Evolutionary conservation across 2,113 vertebrate species (phyloP).

Genomic region (Malurus alboscapulatus): DNA sequence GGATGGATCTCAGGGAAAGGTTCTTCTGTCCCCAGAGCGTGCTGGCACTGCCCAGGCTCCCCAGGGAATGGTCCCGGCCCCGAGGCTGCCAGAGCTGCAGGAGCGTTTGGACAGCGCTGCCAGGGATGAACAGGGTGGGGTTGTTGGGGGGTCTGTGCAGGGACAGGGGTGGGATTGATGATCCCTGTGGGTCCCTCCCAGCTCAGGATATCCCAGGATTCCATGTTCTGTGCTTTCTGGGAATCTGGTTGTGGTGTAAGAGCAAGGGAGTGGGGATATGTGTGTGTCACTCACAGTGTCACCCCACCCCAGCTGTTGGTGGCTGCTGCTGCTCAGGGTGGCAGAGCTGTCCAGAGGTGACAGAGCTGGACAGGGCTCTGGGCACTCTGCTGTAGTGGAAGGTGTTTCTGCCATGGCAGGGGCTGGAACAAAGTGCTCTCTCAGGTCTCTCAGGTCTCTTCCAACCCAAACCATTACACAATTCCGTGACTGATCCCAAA

Average conservation of each 20-base stretch:
- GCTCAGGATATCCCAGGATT: background rate
- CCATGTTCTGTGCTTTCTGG: no score
- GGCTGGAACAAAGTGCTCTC: background rate
- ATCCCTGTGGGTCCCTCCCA: accelerated
- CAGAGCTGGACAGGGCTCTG: background rate
- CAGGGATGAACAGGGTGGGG: background rate
- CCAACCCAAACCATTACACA: background rate
- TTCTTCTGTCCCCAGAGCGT: background rate
- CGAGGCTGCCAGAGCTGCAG: background rate
- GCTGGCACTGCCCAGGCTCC: background rate
- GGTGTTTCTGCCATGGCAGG: background rate
- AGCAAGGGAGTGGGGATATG: background rate
- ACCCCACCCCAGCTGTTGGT: background rate
- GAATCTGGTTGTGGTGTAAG: background rate
- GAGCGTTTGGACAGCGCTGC: background rate
- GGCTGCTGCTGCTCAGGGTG: background rate
- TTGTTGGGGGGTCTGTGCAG: background rate
- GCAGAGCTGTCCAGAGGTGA: background rate
- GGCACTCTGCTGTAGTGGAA: background rate
- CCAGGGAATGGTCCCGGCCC: background rate
- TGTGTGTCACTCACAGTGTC: background rate
- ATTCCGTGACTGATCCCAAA: background rate
- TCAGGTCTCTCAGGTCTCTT: background rate
- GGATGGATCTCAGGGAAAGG: background rate
- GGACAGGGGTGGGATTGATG: accelerated